Evolutionary conservation across 2,113 vertebrate species (phyloP).

Genomic region (Dissostichus mawsoni): DNA sequence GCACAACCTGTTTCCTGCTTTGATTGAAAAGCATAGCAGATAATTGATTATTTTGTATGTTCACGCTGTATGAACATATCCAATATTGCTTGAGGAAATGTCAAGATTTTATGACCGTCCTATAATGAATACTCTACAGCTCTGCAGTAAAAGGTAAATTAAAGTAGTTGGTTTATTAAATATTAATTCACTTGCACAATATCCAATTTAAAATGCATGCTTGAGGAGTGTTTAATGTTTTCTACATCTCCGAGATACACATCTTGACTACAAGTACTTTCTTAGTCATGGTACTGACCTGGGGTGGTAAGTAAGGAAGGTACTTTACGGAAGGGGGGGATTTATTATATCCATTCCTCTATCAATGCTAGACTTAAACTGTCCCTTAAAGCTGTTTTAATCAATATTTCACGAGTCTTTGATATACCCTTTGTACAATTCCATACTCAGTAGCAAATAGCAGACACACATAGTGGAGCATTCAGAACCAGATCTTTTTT

Average conservation of each 20-base stretch:
- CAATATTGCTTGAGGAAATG: conserved; percentile 16
- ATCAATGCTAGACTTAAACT: background rate
- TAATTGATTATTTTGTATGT: conserved; percentile 46
- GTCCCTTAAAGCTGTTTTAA: background rate
- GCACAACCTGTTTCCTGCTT: background rate
- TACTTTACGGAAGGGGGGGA: no score
- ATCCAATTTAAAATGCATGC: conserved; percentile 21
- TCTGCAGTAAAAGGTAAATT: conserved; percentile 16
- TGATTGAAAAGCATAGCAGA: conserved; percentile 10
- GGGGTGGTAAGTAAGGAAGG: background rate
- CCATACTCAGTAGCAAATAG: background rate
- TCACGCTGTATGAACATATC: conserved; percentile 12
- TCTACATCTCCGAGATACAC: background rate
- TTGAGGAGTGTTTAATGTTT: conserved; percentile 7
- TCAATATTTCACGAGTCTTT: background rate
- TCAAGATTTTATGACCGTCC: conserved; percentile 11
- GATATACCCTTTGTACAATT: background rate
- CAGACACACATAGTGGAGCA: background rate
- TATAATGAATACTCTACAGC: conserved; percentile 4
- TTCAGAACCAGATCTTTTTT: no score
- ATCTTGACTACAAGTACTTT: background rate
- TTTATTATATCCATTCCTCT: background rate
- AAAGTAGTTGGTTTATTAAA: conserved; percentile 20
- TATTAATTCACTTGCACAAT: conserved; percentile 23
- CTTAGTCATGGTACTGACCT: background rate